Conservation (phyloP, 2,888 invertebrate genomes). For the Chloroclystis v-ata region DNA sequence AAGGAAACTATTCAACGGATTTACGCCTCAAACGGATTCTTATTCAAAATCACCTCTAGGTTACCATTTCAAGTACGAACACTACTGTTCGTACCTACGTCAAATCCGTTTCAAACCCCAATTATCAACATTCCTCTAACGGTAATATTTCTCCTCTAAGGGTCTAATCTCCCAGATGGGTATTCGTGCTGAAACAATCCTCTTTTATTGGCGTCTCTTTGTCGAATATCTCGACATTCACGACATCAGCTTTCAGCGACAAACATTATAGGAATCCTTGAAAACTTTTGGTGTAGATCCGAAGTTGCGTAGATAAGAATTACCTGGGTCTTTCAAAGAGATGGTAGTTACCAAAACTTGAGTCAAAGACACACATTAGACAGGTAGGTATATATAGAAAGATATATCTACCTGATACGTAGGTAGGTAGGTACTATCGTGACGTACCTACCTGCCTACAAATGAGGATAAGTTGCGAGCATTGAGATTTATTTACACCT, state of each 20-base stretch:
- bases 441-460: no score
- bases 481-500: no score
- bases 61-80: no score
- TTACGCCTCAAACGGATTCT: no score
- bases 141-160: conserved; percentile 5
- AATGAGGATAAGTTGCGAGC: no score
- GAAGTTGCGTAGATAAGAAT: conserved; percentile 11
- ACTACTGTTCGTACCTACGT: conserved; percentile 5
- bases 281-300: conserved; percentile 11
- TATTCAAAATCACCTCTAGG: no score
- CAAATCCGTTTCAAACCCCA: not conserved
- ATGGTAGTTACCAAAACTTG: no score
- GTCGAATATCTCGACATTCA: conserved; percentile 59
- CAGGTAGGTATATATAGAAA: not conserved
- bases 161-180: conserved; percentile 66
- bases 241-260: conserved; percentile 33
- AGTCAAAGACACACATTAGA: no score
- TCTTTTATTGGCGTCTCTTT: conserved; percentile 70
- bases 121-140: not conserved
- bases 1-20: no score
- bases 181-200: conserved; percentile 71
- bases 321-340: conserved; percentile 2
- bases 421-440: no score
- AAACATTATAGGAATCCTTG: conserved; percentile 15
- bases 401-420: no score